Conservation (phyloP, 2,113 vertebrate genomes). For the Pluvianellus socialis region DNA sequence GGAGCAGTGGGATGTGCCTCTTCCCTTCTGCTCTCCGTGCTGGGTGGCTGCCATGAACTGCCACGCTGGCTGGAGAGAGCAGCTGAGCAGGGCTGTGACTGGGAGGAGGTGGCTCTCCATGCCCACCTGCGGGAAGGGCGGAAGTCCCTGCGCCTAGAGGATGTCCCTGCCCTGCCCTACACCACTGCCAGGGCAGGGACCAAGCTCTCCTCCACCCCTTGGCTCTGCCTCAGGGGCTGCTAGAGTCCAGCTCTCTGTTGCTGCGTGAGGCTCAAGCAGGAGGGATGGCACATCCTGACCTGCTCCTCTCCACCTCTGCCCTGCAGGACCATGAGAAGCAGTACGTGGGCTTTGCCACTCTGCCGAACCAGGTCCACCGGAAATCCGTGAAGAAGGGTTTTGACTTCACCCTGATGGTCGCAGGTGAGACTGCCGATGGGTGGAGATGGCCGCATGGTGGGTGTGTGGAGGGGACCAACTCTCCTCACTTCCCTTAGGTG, state of each 20-base stretch:
- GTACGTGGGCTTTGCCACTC: conserved; percentile 96
- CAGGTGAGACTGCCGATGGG: conserved; percentile 75
- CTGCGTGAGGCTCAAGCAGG: background rate
- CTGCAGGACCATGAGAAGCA: conserved; percentile 89
- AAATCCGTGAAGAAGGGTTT: conserved; percentile 99
- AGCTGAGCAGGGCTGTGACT: background rate
- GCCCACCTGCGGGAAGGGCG: background rate
- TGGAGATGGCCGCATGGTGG: background rate
- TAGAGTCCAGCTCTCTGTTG: background rate
- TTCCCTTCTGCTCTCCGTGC: background rate
- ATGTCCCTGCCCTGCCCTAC: background rate
- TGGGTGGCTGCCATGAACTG: background rate
- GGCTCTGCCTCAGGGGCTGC: background rate
- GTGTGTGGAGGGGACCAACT: background rate
- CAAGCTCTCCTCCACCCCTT: background rate
- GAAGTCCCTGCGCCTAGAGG: background rate
- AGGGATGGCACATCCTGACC: conserved; percentile 10
- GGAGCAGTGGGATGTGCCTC: background rate
- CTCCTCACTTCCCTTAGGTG: background rate
- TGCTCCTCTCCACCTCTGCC: background rate
- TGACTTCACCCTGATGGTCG: conserved; percentile 98
- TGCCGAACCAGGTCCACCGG: conserved; percentile 97
- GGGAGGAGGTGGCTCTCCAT: background rate
- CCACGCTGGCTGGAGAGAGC: background rate
- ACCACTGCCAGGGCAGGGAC: background rate